Base-by-base conservation (phyloP, 2,888 invertebrate genomes). In the Cryptophagus acutangulus region DNA sequence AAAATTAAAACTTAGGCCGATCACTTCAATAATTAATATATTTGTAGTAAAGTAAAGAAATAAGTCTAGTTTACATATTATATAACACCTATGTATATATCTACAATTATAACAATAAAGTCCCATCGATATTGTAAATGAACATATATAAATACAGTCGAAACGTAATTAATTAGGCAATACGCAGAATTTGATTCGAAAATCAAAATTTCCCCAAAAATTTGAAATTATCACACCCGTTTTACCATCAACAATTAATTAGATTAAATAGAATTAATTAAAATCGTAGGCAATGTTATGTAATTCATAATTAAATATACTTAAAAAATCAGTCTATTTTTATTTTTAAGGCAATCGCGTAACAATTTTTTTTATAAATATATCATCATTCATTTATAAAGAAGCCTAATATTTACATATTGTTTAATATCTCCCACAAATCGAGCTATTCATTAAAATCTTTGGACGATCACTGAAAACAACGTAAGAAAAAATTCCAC, bases 291-390 rank as follows among this genome's bases (percentile, higher is more conserved):
- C n/a, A n/a, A 20, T 8, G 6, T 8, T 8, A 20, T 20, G n/a
- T 20, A 20, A 6, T 8, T 20, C 51, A 45, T 20, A 20, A 20
- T 20, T 20, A 20, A 20, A n/a, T n/a, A n/a, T n/a, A 26, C 26
- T 10, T 31, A 54, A 61, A 60, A 61, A 62, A 61, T 62, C 62
- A 62, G 62, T 62, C 62, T 62, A 60, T 62, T 53, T 44, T 50
- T 48, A 47, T 51, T 55, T 45, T 54, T 62, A 62, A 62, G 62
- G 62, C 62, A 61, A 57, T 59, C 50, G 53, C 50, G 59, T 59
- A 60, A 56, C 51, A 56, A 54, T 48, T 45, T 52, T 46, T 46
- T 34, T 12, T 12, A 44, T 44, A 41, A 37, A 37, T 31, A 43
- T 38, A 20, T 10, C 12, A n/a, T n/a, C 35, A 30, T 33, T 33